Percentiles rank a stretch among this genome's conserved stretches.
Conservation (phyloP, 2,113 vertebrate genomes). For the Podiceps cristatus region DNA sequence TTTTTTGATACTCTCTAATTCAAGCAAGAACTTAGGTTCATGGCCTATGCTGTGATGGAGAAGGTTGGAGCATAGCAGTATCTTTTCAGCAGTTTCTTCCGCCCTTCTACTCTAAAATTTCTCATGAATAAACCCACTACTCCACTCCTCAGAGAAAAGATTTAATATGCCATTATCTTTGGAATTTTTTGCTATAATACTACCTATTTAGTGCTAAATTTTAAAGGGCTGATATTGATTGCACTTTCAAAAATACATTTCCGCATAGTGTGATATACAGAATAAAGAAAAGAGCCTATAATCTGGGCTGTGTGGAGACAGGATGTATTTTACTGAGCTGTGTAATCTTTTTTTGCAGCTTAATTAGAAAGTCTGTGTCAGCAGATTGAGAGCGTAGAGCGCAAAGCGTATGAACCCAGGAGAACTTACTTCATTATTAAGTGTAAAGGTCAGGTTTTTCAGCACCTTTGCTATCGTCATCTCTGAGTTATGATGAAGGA, state of each 20-base stretch:
- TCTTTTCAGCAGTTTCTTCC: neutral
- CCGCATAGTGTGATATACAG: neutral
- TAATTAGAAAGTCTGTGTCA: constrained; percentile 1
- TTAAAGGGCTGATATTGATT: neutral
- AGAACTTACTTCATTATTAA: neutral
- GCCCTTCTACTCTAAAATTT: neutral
- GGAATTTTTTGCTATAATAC: neutral
- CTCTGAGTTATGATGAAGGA: neutral
- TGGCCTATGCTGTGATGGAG: neutral
- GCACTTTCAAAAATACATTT: constrained; percentile 12
- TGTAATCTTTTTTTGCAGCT: neutral
- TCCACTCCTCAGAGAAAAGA: neutral
- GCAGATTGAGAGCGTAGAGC: neutral
- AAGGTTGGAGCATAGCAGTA: neutral
- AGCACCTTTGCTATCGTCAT: neutral
- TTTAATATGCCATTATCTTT: neutral
- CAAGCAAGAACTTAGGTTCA: neutral
- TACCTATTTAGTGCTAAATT: neutral
- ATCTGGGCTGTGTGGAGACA: neutral
- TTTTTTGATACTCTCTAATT: neutral
- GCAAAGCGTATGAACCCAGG: neutral
- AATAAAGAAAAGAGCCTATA: neutral
- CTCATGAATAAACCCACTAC: neutral
- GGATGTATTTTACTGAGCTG: neutral
- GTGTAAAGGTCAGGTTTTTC: neutral